Evolutionary conservation across 2,888 invertebrate genomes (phyloP).

Genomic region (Chalcosyrphus nemorum): DNA sequence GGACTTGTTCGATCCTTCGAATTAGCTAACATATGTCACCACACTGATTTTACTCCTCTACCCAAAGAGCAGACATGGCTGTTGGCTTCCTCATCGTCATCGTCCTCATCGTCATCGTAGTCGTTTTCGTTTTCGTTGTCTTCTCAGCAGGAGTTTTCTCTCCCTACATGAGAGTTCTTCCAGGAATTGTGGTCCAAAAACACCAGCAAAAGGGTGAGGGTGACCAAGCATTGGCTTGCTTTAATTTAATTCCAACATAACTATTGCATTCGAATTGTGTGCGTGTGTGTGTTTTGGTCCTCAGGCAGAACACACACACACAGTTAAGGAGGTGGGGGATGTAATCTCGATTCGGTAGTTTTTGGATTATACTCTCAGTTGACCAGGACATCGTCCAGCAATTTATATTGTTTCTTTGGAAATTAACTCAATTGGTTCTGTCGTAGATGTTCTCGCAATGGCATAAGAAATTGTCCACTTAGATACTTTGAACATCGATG

Average conservation of each 20-base stretch:
- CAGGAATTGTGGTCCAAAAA: slow-evolving; percentile 30
- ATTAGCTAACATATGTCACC: slow-evolving; percentile 73
- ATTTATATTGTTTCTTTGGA: slow-evolving; percentile 72
- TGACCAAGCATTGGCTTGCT: slow-evolving; percentile 18
- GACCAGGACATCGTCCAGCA: slow-evolving; percentile 62
- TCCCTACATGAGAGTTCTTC: slow-evolving; percentile 46
- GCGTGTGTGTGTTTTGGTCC: too few species aligned
- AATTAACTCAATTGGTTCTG: slow-evolving; percentile 69
- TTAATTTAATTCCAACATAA: slow-evolving; percentile 72
- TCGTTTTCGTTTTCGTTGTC: too few species aligned
- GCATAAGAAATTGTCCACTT: slow-evolving; percentile 62
- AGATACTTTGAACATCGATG: slow-evolving; percentile 65
- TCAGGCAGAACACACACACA: too few species aligned
- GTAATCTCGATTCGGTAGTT: slow-evolving; percentile 62
- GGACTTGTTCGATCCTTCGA: slow-evolving; percentile 66
- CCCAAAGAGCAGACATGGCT: slow-evolving; percentile 51
- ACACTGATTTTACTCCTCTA: slow-evolving; percentile 70
- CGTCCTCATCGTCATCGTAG: too few species aligned
- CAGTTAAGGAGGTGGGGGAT: slow-evolving; percentile 30
- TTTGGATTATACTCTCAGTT: slow-evolving; percentile 62
- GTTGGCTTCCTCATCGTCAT: too few species aligned
- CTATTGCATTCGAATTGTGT: slow-evolving; percentile 63
- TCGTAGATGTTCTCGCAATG: slow-evolving; percentile 60
- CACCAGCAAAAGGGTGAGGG: neutral
- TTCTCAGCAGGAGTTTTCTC: slow-evolving; percentile 60